Base-by-base conservation (phyloP, 2,797 vertebrate species). In the Zenarchopterus dispar region DNA sequence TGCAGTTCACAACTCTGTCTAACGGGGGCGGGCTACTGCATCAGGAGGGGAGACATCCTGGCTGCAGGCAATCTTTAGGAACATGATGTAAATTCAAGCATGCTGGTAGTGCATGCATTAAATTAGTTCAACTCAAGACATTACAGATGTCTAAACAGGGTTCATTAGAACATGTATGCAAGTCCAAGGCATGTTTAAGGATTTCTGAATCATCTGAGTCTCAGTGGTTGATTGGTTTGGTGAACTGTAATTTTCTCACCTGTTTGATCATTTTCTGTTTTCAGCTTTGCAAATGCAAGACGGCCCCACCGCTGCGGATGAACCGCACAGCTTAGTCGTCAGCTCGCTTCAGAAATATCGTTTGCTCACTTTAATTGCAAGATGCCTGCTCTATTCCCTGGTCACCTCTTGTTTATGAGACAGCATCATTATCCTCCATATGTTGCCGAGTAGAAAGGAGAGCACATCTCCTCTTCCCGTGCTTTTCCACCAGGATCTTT, bases 291-390 rank as follows among this genome's bases (percentile, higher is more conserved):
- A 24, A 28, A 41, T 9, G 33, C 50, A 68, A 43, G 18, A 77
- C 57, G 43, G 79, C 62, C 0, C 19, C 39, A 1, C 31, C 21
- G 33, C 68, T 42, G 65, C 48, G 51, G 23, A 39, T 39, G 36
- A 5, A 39, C 11, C 15, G 5, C 36, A 15, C 2, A 64, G 73
- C 77, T 65, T 15, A 39, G 73, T 56, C 62, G 62, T 70, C 56
- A 46, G 70, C 68, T 51, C 1, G 39, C 8, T 75, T 77, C 9
- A 56, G 67, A 84, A 70, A 64, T 54, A 62, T 73, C 89, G 87
- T 89, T 91, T 89, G 80, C 76, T 71, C 49, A 50, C 81, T 87
- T 87, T 87, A 90, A 90, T 89, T 90, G 86, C 84, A 31, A 84
- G 82, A 77, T 24, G 81, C 62, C 84, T 6, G 63, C 81, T 77